Conservation (phyloP, 2,113 vertebrate genomes). For the Varanus komodoensis region DNA sequence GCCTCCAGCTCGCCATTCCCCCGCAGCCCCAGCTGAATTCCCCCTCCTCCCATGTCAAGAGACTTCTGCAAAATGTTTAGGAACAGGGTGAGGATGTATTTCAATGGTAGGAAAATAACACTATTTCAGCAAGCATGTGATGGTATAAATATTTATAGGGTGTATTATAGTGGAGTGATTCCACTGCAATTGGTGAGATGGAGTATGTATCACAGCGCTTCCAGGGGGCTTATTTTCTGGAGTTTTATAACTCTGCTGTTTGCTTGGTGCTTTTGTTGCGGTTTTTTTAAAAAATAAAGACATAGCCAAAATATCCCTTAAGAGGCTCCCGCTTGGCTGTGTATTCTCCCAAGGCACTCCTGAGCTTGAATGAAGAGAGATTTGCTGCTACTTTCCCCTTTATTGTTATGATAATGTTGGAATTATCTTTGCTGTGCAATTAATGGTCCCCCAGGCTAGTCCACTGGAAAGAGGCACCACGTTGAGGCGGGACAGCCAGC, state of each 20-base stretch:
- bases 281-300: neutral
- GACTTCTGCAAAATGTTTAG: neutral
- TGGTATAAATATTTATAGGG: neutral
- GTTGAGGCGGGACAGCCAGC: neutral
- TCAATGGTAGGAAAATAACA: fast-evolving
- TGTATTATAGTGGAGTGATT: neutral
- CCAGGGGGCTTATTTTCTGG: fast-evolving
- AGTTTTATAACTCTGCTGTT: neutral
- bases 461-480: neutral
- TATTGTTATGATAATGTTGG: constrained; percentile 4
- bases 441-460: neutral
- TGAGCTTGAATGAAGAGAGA: fast-evolving
- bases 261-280: neutral
- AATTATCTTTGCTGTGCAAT: neutral
- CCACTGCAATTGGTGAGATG: neutral
- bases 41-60: neutral
- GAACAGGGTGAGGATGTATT: neutral
- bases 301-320: neutral
- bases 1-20: fast-evolving
- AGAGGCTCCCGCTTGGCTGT: fast-evolving
- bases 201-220: neutral
- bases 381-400: neutral
- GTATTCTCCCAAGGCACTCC: neutral
- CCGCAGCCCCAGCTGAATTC: fast-evolving
- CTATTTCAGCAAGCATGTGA: fast-evolving